These are phyloP conservation scores for Drosophila cognata DNA, from an alignment of 2,888 invertebrate genomes.

Conservation along the genomic window DNA sequence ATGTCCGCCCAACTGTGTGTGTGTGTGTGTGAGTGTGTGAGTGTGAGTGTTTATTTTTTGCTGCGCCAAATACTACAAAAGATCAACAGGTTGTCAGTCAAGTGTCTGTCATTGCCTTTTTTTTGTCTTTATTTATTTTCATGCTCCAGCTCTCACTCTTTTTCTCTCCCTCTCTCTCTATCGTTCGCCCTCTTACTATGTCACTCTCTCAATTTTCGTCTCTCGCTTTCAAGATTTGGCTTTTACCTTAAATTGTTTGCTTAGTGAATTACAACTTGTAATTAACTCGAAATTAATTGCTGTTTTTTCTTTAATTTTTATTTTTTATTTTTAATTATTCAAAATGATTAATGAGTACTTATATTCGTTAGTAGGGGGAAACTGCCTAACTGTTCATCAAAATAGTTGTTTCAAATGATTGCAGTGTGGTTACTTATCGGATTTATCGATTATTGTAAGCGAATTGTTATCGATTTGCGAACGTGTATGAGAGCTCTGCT, in stretches of 20 bases:
- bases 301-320: slow-evolving; percentile 3
- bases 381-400: neutral
- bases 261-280: slow-evolving; percentile 28
- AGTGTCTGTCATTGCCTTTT: slow-evolving; percentile 46
- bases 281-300: slow-evolving; percentile 34
- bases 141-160: slow-evolving; percentile 8
- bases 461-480: neutral
- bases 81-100: slow-evolving; percentile 66
- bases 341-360: slow-evolving; percentile 2
- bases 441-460: neutral
- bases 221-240: neutral
- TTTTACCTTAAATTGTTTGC: slow-evolving; percentile 16
- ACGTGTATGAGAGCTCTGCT: neutral
- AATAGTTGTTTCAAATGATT: neutral
- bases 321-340: slow-evolving; percentile 2
- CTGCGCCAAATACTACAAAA: slow-evolving; percentile 50
- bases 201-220: neutral
- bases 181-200: neutral
- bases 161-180: neutral
- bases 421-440: neutral
- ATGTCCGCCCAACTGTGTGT: slow-evolving; percentile 36
- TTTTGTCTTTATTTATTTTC: slow-evolving; percentile 19
- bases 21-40: slow-evolving; percentile 13
- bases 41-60: slow-evolving; percentile 21
- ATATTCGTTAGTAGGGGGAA: neutral